Evolutionary conservation across 2,888 invertebrate genomes (phyloP).

Genomic region (Gerosis bhagava): DNA sequence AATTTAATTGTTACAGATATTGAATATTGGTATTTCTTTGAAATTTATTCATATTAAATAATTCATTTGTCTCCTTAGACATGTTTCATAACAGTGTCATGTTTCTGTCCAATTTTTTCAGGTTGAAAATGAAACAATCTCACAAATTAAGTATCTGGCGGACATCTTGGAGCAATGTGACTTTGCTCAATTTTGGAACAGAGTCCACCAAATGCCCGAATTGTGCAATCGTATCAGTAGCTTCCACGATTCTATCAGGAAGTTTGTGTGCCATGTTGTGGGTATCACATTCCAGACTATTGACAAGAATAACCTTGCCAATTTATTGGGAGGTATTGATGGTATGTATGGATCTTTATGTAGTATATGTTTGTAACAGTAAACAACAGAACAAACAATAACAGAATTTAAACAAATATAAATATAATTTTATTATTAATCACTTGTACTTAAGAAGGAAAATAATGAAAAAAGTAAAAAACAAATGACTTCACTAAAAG

Average conservation of each 20-base stretch:
- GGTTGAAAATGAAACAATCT: slow-evolving; percentile 93
- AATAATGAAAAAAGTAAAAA: too few relatives aligned
- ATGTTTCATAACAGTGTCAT: too few relatives aligned
- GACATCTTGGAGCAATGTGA: slow-evolving; percentile 96
- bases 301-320: slow-evolving; percentile 89
- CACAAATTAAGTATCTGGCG: slow-evolving; percentile 93
- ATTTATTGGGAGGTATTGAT: slow-evolving; percentile 94
- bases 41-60: too few relatives aligned
- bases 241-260: slow-evolving; percentile 97
- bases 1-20: slow-evolving; percentile 84
- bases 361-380: too few relatives aligned
- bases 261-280: slow-evolving; percentile 98
- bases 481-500: too few relatives aligned
- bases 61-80: too few relatives aligned
- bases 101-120: slow-evolving; percentile 59
- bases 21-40: too few relatives aligned
- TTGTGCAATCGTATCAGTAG: slow-evolving; percentile 91
- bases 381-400: too few relatives aligned
- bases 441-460: too few relatives aligned
- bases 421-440: too few relatives aligned
- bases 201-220: slow-evolving; percentile 88
- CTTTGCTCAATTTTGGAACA: slow-evolving; percentile 95
- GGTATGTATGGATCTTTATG: too few relatives aligned
- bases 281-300: slow-evolving; percentile 98
- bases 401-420: too few relatives aligned